Evolutionary conservation across 2,888 invertebrate species (phyloP).

Genomic region (Tetranychus piercei): DNA sequence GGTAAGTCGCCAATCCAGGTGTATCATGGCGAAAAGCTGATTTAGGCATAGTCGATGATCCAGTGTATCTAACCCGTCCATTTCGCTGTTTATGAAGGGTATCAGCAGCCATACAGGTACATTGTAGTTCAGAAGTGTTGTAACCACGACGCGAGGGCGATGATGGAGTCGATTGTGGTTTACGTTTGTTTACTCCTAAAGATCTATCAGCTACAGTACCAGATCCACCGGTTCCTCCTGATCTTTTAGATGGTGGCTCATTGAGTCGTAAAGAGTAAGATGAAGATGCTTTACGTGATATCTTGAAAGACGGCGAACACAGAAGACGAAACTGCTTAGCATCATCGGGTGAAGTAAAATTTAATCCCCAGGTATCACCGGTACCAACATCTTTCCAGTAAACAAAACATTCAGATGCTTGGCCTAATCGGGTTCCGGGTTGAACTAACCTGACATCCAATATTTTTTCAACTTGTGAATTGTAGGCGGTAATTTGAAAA

Average conservation of each 20-base stretch:
- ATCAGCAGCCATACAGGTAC: slow-evolving; percentile 85
- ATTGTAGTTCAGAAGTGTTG: slow-evolving; percentile 31
- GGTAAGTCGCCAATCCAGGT: slow-evolving; percentile 14
- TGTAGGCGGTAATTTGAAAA: slow-evolving; percentile 96
- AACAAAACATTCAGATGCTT: slow-evolving; percentile 94
- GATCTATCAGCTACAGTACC: not conserved
- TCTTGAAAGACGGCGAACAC: slow-evolving; percentile 91
- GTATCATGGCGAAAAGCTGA: slow-evolving; percentile 23
- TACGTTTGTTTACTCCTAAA: slow-evolving; percentile 44
- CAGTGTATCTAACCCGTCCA: slow-evolving; percentile 27
- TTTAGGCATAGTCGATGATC: slow-evolving; percentile 28
- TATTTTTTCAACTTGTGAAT: slow-evolving; percentile 95
- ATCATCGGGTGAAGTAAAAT: slow-evolving; percentile 90
- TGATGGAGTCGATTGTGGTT: slow-evolving; percentile 77
- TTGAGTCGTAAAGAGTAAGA: slow-evolving; percentile 56
- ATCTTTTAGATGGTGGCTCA: slow-evolving; percentile 5
- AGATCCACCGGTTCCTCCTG: not conserved
- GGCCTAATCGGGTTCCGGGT: slow-evolving; percentile 87
- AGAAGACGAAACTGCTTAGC: slow-evolving; percentile 83
- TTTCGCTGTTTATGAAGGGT: slow-evolving; percentile 48
- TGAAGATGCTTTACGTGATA: slow-evolving; percentile 88
- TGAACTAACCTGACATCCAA: slow-evolving; percentile 88
- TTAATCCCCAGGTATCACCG: slow-evolving; percentile 84
- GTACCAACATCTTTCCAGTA: slow-evolving; percentile 79
- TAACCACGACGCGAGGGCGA: slow-evolving; percentile 62